These are phyloP conservation scores for Rotaria macrura DNA, from an alignment of 2,888 invertebrate genomes.

Conservation along the genomic window DNA sequence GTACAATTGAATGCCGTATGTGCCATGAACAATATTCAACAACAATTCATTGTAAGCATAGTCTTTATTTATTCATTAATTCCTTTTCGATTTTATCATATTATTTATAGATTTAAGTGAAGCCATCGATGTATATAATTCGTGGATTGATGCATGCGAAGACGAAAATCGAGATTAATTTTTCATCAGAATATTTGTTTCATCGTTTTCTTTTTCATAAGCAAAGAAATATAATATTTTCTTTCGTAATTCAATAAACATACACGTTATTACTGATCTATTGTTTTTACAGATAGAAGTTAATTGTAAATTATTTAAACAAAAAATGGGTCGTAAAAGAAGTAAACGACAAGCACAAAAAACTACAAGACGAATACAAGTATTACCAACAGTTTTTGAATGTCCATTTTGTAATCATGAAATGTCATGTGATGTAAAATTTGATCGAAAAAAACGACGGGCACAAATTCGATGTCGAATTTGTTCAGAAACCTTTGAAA, in stretches of 20 bases:
- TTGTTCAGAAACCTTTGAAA: slow-evolving; percentile 90
- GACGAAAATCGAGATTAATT: neutral
- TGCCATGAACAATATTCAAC: slow-evolving; percentile 94
- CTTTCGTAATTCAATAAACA: neutral
- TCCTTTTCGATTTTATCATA: neutral
- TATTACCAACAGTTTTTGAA: slow-evolving; percentile 86
- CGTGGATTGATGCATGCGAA: slow-evolving; percentile 99
- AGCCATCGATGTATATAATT: slow-evolving; percentile 94
- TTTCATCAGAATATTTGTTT: neutral
- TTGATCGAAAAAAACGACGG: slow-evolving; percentile 88
- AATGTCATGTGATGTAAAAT: slow-evolving; percentile 95
- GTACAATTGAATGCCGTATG: slow-evolving; percentile 82
- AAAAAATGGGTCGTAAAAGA: neutral
- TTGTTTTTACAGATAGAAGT: neutral
- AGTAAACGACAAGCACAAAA: slow-evolving; percentile 1
- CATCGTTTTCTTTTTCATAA: neutral
- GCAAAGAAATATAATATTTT: neutral
- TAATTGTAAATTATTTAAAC: no score
- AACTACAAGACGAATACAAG: slow-evolving; percentile 87
- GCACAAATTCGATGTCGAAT: slow-evolving; percentile 87
- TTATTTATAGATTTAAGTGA: slow-evolving; percentile 64
- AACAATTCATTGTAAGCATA: slow-evolving; percentile 66
- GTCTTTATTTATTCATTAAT: slow-evolving; percentile 40
- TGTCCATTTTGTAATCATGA: slow-evolving; percentile 99
- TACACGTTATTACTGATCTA: neutral